Conservation (phyloP, 1,140 invertebrate genomes). For the Saxidomus purpurata region DNA sequence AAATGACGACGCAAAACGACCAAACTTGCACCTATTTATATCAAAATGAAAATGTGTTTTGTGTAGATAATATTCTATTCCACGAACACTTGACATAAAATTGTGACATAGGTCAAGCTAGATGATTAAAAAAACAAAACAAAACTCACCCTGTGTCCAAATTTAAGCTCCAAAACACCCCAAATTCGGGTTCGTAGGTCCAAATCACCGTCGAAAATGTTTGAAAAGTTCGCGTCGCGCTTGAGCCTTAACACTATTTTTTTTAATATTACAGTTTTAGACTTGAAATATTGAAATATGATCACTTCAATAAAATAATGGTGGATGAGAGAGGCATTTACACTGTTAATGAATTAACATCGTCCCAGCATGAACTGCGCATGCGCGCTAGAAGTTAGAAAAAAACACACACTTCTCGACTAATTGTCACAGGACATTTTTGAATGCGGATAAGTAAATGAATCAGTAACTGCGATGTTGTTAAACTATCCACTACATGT, state of each 20-base stretch:
- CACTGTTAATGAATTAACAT: neutral
- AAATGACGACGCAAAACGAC: neutral
- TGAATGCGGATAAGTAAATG: neutral
- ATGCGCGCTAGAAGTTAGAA: neutral
- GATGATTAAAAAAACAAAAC: conserved; percentile 11
- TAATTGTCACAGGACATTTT: neutral
- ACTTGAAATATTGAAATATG: neutral
- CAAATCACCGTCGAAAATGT: neutral
- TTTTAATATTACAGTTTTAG: neutral
- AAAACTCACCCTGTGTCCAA: conserved; percentile 8
- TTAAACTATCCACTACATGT: neutral
- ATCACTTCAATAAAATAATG: neutral
- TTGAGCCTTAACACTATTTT: neutral
- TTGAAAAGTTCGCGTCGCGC: neutral
- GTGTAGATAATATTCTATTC: conserved; percentile 30
- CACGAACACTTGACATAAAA: conserved; percentile 45
- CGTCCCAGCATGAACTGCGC: neutral
- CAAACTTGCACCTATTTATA: neutral
- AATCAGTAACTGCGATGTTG: neutral
- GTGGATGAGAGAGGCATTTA: neutral
- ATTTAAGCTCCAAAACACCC: conserved; percentile 2
- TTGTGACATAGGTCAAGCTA: conserved; percentile 16
- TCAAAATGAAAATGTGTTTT: conserved; percentile 40
- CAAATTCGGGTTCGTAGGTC: neutral
- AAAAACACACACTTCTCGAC: conserved; percentile 6